Evolutionary conservation across 2,797 vertebrate genomes (phyloP), one percentile per base, ranked within the genome.

Genomic region (Lacerta viridis): DNA sequence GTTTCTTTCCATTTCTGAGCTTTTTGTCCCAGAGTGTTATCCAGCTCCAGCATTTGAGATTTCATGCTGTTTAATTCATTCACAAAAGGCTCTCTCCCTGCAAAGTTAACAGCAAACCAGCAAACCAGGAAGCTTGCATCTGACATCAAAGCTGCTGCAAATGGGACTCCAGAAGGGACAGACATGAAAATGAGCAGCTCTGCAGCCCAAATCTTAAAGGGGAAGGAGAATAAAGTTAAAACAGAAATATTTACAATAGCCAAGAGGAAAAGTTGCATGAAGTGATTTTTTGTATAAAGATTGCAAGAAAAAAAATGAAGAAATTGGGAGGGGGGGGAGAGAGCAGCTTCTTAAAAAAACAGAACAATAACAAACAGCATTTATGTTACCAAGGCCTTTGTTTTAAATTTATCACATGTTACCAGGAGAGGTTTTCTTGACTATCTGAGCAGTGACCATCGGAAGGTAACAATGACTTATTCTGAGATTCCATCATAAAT

Each of bases 61-160:
- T 89, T 84, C 87, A 90, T 71, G 84, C 83, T 88, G 74, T 39
- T 83, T 83, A 90, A 92, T 90, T 89, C 78, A 88, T 88, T 90
- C 80, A 82, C 77, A 76, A 91, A 72, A 90, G 89, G 86, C 25
- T 79, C n/a, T 93, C 90, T 72, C 61, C 82, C 84, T 92, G 79
- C 89, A 92, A 90, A 86, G 83, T 92, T 82, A 85, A 93, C 90
- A 92, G 88, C 87, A 88, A 91, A 91, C 81, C 86, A 90, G 89
- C 87, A 88, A 91, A 91, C 81, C 86, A 90, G 89, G 72, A 66
- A 91, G 85, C 83, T 91, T 66, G 83, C 55, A 75, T 72, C 86
- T 90, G 83, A 89, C 79, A 91, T 93, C 93, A 94, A 95, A 94
- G 90, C 76, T 78, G 89, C 87, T 69, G 92, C 83, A 94, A 95